These are phyloP conservation scores for Beris morrisii DNA, from an alignment of 2,888 invertebrate genomes.

Conservation along the genomic window DNA sequence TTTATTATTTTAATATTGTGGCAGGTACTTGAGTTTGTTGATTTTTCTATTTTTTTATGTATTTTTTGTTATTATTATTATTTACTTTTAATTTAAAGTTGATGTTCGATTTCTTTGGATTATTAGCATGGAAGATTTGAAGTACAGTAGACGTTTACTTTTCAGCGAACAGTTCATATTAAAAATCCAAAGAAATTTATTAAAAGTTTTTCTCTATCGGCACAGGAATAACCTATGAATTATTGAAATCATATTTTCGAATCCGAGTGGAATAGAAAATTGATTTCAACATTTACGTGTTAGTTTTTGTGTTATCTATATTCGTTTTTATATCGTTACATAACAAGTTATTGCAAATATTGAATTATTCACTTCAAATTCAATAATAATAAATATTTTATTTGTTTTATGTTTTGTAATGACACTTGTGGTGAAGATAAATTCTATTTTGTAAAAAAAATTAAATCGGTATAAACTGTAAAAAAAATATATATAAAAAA, in stretches of 20 bases:
- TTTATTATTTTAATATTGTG: slow-evolving; percentile 37
- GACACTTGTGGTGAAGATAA: slow-evolving; percentile 46
- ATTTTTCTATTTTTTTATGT: slow-evolving; percentile 34
- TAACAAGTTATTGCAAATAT: slow-evolving; percentile 18
- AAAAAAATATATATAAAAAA: slow-evolving; percentile 31
- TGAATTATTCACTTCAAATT: background rate
- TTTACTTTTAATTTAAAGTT: no score
- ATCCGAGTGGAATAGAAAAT: background rate
- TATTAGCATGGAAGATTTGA: no score
- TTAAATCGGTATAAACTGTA: slow-evolving; percentile 9
- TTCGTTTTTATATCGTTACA: slow-evolving; percentile 14
- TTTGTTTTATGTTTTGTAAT: slow-evolving; percentile 40
- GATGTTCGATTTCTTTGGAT: no score
- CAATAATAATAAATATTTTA: slow-evolving; percentile 35
- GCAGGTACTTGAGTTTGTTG: slow-evolving; percentile 57
- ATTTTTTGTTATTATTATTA: slow-evolving; percentile 3
- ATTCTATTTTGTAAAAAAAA: slow-evolving; percentile 30
- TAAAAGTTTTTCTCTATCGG: no score
- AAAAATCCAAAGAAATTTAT: no score
- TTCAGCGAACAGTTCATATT: no score
- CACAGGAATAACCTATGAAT: background rate
- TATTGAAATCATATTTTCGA: slow-evolving; percentile 12
- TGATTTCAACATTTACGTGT: slow-evolving; percentile 11
- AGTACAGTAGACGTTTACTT: no score
- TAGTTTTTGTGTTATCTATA: slow-evolving; percentile 18